Evolutionary conservation across 2,888 invertebrate genomes (phyloP).

Genomic region (Tetheella fluctuosa): DNA sequence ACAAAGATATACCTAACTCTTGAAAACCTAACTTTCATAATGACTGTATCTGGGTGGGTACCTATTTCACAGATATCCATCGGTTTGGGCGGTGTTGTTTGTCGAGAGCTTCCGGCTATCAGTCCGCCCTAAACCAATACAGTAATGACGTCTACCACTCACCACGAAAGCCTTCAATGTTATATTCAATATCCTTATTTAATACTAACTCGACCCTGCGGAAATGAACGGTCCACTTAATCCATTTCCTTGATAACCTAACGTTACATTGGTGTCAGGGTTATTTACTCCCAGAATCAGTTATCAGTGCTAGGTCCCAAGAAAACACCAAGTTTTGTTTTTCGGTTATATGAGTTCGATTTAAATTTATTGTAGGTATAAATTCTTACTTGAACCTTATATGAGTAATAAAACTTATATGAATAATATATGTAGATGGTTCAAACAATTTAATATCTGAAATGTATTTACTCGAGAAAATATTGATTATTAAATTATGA

Average conservation of each 20-base stretch:
- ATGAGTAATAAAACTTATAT: too few relatives aligned
- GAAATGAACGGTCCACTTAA: constrained; percentile 49
- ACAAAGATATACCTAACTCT: too few relatives aligned
- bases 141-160: constrained; percentile 62
- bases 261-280: constrained; percentile 12
- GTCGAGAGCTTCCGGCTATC: constrained; percentile 56
- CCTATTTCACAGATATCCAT: constrained; percentile 18
- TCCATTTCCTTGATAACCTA: constrained; percentile 41
- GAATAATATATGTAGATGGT: too few relatives aligned
- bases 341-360: constrained; percentile 33
- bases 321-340: constrained; percentile 37
- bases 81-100: constrained; percentile 50
- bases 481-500: too few relatives aligned
- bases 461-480: too few relatives aligned
- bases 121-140: constrained; percentile 62
- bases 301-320: constrained; percentile 20
- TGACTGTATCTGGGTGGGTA: not conserved
- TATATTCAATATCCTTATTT: constrained; percentile 47
- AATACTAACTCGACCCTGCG: constrained; percentile 40
- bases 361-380: too few relatives aligned
- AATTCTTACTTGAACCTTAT: too few relatives aligned
- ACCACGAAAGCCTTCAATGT: constrained; percentile 49
- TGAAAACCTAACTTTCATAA: too few relatives aligned
- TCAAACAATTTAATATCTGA: too few relatives aligned
- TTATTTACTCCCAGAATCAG: not conserved